phyloP scores from a whole-genome alignment of 2,888 invertebrate species.

The Prosopocoilus inquinatus region DNA sequence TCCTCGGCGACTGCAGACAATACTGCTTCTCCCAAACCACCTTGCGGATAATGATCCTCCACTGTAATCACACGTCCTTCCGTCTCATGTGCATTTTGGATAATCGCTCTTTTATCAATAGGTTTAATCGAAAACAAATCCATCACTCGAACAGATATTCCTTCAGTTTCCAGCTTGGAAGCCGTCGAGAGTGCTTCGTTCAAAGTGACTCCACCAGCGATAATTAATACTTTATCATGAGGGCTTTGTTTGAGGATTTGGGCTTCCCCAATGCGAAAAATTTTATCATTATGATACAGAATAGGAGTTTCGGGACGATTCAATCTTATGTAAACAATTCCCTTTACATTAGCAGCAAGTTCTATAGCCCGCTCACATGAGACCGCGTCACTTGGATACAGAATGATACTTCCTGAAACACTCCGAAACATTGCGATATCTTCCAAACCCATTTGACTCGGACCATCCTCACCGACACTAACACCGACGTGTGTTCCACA shows the following conservation, averaged over 20 bases:
- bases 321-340: slow-evolving; percentile 91
- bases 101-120: slow-evolving; percentile 73
- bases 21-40: slow-evolving; percentile 94
- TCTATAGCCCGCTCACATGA: slow-evolving; percentile 88
- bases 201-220: slow-evolving; percentile 89
- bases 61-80: slow-evolving; percentile 83
- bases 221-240: slow-evolving; percentile 75
- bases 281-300: slow-evolving; percentile 76
- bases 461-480: slow-evolving; percentile 94
- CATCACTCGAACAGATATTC: slow-evolving; percentile 74
- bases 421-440: slow-evolving; percentile 90
- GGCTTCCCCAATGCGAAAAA: slow-evolving; percentile 63
- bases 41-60: slow-evolving; percentile 94
- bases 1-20: slow-evolving; percentile 70
- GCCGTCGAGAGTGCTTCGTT: slow-evolving; percentile 84
- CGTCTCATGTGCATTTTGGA: slow-evolving; percentile 68
- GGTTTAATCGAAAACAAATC: slow-evolving; percentile 96
- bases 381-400: slow-evolving; percentile 84
- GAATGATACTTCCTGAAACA: slow-evolving; percentile 72
- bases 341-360: slow-evolving; percentile 85
- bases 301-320: slow-evolving; percentile 83
- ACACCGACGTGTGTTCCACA: slow-evolving; percentile 93
- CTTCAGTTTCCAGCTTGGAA: slow-evolving; percentile 62
- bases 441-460: slow-evolving; percentile 96
- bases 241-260: slow-evolving; percentile 71